Percentiles rank a stretch among this genome's conserved stretches.
phyloP scores from a whole-genome alignment of 2,113 vertebrate species.

The Heloderma charlesbogerti region DNA sequence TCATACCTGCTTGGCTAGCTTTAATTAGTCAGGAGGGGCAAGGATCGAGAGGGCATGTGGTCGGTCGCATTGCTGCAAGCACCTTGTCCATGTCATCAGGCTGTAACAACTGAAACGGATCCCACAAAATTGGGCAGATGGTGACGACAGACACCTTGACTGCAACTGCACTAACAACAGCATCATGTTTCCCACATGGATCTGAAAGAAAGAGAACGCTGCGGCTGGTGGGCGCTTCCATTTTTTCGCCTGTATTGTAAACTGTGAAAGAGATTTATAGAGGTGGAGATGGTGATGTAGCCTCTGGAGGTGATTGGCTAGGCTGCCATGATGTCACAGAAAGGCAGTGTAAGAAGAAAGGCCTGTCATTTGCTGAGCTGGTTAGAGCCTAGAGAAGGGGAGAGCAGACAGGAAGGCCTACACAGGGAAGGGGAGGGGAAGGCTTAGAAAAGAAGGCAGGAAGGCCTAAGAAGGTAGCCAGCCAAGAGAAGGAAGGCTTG shows the following conservation, averaged over 20 bases:
- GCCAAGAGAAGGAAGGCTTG: neutral
- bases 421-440: neutral
- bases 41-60: too few species aligned
- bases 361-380: neutral
- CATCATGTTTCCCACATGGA: conserved; percentile 49
- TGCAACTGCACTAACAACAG: too few species aligned
- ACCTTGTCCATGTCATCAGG: too few species aligned
- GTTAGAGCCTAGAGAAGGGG: neutral
- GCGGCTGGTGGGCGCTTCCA: neutral
- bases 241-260: neutral
- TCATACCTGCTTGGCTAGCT: too few species aligned
- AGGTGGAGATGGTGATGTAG: neutral
- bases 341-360: neutral
- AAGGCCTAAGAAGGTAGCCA: neutral
- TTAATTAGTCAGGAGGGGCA: too few species aligned
- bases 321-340: neutral
- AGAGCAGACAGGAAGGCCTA: neutral
- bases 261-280: neutral
- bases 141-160: too few species aligned
- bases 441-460: neutral
- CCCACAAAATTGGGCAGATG: too few species aligned
- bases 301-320: neutral
- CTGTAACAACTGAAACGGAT: too few species aligned
- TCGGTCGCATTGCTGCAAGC: too few species aligned
- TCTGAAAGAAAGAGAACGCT: conserved; percentile 1